Evolutionary conservation across 2,888 invertebrate genomes (phyloP), one percentile per base, ranked within the genome.

Genomic region (Lasioglossum zephyrum): DNA sequence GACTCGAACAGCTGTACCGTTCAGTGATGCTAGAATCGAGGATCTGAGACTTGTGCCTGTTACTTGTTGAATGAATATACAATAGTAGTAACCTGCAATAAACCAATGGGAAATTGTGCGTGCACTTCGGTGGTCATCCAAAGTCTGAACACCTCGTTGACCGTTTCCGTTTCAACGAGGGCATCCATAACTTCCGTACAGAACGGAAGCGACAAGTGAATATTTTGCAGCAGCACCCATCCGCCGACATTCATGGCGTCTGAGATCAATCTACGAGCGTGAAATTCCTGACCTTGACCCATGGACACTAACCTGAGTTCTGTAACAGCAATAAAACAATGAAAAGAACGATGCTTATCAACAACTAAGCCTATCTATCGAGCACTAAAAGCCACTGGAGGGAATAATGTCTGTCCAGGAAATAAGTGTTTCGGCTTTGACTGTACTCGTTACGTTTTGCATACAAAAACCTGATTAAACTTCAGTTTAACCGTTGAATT

Each of bases 81-180:
- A 16, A 47, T 47, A 31, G n/a, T 47, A 31, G 26, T 13, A 36
- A 90, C 96, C 95, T 96, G 96, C 22, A 97, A 95, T 44, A 97
- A 94, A 81, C 96, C 98, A 92, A 99, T 99, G 0, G 99, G 99
- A 95, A 99, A 99, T 91, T 98, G 98, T 18, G 97, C 96, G 94
- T 99, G 99, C 0, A 98, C 98, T 96, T 99, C 99, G 0, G 99
- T 99, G 0, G 99, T 99, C 89, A 99, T 96, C 99, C 99, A 99
- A 73, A 99, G 96, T 77, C 99, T 96, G 95, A 99, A 99, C 0
- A 97, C 96, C 9, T 98, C 97, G 93, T 98, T 97, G 26, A 99
- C 97, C 77, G 96, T 96, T 92, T 98, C 98, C 0, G 98, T 97
- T 95, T 98, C 98, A 13, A 98, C 97, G 36, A 99, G 96, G 89